These are phyloP conservation scores for Ormyrus nitidulus DNA, from an alignment of 2,888 invertebrate species.

Conservation along the genomic window DNA sequence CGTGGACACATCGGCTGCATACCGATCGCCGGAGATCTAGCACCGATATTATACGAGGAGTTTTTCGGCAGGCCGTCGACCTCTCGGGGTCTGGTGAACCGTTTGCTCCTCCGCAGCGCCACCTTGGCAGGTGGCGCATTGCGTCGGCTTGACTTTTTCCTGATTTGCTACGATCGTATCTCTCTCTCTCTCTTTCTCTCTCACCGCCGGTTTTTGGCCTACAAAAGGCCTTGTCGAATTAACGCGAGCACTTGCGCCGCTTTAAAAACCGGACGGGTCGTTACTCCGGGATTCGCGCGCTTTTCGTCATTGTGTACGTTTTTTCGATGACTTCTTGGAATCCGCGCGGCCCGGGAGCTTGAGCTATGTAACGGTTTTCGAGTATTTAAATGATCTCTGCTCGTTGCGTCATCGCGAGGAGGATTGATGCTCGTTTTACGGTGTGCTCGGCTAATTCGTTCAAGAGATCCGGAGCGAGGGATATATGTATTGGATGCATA, in stretches of 20 bases:
- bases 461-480: too few relatives aligned
- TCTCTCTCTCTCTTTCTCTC: too few relatives aligned
- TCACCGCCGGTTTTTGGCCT: conserved; percentile 4
- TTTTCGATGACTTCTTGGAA: not conserved
- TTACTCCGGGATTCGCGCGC: conserved; percentile 15
- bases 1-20: conserved; percentile 16
- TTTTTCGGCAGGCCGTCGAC: conserved; percentile 65
- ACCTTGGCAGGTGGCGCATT: conserved; percentile 28
- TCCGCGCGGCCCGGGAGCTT: too few relatives aligned
- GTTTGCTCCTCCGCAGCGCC: not conserved
- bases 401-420: not conserved
- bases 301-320: conserved; percentile 1
- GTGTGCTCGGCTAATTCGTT: not conserved
- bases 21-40: conserved; percentile 50
- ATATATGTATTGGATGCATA: too few relatives aligned
- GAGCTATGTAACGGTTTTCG: too few relatives aligned
- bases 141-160: too few relatives aligned
- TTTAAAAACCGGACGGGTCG: conserved; percentile 32
- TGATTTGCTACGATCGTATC: too few relatives aligned
- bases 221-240: conserved; percentile 34
- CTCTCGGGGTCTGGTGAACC: conserved; percentile 41
- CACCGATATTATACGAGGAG: conserved; percentile 23
- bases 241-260: not conserved
- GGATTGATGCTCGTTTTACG: not conserved
- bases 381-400: too few relatives aligned